Evolutionary conservation across 1,140 invertebrate species (phyloP), one percentile per base, ranked within the genome.

Genomic region (Papilio dardanus): DNA sequence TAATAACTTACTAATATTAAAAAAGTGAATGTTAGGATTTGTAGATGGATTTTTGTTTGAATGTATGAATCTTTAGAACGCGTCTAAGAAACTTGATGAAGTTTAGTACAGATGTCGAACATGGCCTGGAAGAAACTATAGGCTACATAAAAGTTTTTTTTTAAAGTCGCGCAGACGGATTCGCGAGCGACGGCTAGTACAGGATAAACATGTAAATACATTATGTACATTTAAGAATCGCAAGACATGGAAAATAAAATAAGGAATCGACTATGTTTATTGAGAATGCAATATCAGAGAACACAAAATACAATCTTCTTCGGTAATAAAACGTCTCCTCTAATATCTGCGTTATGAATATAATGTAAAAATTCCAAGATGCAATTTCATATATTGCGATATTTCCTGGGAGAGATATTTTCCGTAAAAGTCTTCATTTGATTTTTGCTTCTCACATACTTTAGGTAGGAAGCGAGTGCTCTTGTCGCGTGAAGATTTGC

Each of bases 211-310:
- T 19, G 4, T 46, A 46, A 42, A 2, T 46, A 46, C 42, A n/a
- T 46, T 46, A 46, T n/a, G 1, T 46, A 46, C 42, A n/a, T 46
- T n/a, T 46, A n/a, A 46, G n/a, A 46, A 46, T n/a, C 0, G 1
- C 5, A 7, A n/a, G n/a, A n/a, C 16, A 46, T 46, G 3, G 16
- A 42, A 42, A 8, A 24, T 12, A 24, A 3, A 54, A 24, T 24
- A 8, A 24, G 50, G 24, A 21, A 2, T 24, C 50, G 19, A 16
- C 2, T 62, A 62, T 16, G 2, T 62, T 62, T 62, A 62, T 14
- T 62, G 12, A 30, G 30, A 62, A 62, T 62, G 24, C 54, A 62
- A 62, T 62, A 30, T 62, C 54, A 8, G 24, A 62, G 54, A 62
- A 62, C 24, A 0, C 24, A 8, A 62, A 62, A 12, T 62, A 62